Percentiles rank a stretch among this genome's conserved stretches.
phyloP scores from a whole-genome alignment of 1,140 invertebrate species.

The Caenorhabditis brenneri region DNA sequence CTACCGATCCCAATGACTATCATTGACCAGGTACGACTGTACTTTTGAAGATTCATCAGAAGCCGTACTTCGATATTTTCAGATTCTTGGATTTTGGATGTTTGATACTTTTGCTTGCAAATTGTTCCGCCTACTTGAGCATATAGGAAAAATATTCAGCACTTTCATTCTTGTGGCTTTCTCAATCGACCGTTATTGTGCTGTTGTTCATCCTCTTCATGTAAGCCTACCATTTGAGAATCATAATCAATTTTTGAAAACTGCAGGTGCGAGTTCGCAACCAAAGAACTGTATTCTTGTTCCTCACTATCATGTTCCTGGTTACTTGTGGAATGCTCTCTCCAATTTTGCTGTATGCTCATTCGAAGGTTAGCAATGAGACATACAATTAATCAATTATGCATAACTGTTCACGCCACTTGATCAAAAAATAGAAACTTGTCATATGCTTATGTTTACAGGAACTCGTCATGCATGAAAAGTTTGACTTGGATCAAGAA shows the following conservation, averaged over 20 bases:
- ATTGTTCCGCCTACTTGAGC: constrained; percentile 52
- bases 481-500: constrained; percentile 63
- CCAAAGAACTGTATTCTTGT: neutral
- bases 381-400: neutral
- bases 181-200: constrained; percentile 63
- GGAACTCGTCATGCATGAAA: constrained; percentile 66
- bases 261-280: constrained; percentile 25
- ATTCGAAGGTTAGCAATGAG: constrained; percentile 48
- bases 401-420: neutral
- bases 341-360: constrained; percentile 47
- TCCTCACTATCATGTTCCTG: constrained; percentile 43
- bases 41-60: neutral
- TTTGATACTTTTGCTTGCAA: constrained; percentile 60
- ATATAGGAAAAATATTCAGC: constrained; percentile 57
- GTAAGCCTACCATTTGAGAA: neutral
- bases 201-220: constrained; percentile 66
- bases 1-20: constrained; percentile 70
- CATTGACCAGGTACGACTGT: constrained; percentile 60
- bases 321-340: constrained; percentile 40
- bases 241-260: neutral
- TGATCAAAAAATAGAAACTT: neutral
- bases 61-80: neutral
- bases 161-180: constrained; percentile 68
- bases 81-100: constrained; percentile 70
- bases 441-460: constrained; percentile 50